Evolutionary conservation across 2,797 vertebrate genomes (phyloP).

Genomic region (Microctenopoma stevenorrisi): DNA sequence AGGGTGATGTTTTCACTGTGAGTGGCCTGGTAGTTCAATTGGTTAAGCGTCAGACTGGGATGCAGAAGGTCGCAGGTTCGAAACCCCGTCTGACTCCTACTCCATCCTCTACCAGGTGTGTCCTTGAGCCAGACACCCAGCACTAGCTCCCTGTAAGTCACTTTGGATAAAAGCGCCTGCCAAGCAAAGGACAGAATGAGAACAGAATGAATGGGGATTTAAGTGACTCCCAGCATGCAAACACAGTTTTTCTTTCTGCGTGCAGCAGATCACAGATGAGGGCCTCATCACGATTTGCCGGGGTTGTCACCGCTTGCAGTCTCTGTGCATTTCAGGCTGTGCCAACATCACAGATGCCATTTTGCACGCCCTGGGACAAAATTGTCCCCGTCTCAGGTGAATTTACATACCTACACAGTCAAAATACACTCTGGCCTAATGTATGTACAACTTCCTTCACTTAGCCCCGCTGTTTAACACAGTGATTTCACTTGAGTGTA

Average conservation of each 20-base stretch:
- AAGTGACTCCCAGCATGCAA: conserved; percentile 1
- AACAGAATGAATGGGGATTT: conserved; percentile 6
- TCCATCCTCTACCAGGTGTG: too few relatives aligned
- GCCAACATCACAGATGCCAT: conserved; percentile 98
- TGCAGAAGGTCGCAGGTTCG: too few relatives aligned
- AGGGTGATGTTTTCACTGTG: too few relatives aligned
- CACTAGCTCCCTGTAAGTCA: too few relatives aligned
- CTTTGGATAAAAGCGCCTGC: too few relatives aligned
- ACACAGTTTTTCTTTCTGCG: conserved; percentile 32
- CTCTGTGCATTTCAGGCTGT: conserved; percentile 96
- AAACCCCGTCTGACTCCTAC: too few relatives aligned
- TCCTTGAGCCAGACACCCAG: too few relatives aligned
- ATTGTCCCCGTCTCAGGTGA: conserved; percentile 96
- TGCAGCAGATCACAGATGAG: conserved; percentile 98
- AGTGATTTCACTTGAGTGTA: too few relatives aligned
- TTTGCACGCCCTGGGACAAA: conserved; percentile 95
- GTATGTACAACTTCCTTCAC: neutral
- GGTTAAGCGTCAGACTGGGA: too few relatives aligned
- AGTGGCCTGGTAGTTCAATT: too few relatives aligned
- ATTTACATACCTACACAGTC: conserved; percentile 2
- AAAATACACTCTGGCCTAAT: neutral
- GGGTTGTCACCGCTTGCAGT: conserved; percentile 96
- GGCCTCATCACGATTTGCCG: conserved; percentile 98
- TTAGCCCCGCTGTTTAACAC: too few relatives aligned
- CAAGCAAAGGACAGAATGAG: too few relatives aligned